These are phyloP conservation scores for Ennomos quercinarius DNA, from an alignment of 2,888 invertebrate genomes.

Conservation along the genomic window DNA sequence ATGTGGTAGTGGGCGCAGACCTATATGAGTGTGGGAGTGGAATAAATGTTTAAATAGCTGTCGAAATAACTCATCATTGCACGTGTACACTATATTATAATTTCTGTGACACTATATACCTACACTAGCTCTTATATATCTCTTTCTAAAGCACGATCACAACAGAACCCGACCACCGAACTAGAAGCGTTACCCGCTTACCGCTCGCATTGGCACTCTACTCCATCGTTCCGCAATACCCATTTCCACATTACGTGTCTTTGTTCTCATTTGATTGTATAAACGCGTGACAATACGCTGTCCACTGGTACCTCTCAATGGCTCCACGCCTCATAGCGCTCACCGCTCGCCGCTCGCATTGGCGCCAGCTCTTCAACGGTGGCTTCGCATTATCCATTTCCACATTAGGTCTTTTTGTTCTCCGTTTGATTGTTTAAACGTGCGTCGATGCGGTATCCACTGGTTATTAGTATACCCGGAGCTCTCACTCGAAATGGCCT, in stretches of 20 bases:
- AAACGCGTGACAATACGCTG: neutral
- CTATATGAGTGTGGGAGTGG: too few species aligned
- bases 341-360: constrained; percentile 38
- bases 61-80: too few species aligned
- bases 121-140: too few species aligned
- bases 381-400: constrained; percentile 78
- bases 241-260: neutral
- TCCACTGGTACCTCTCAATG: constrained; percentile 1
- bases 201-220: neutral
- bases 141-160: too few species aligned
- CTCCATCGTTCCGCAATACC: neutral
- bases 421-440: constrained; percentile 83
- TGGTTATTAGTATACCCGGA: constrained; percentile 76
- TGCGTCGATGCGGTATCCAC: constrained; percentile 82
- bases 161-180: too few species aligned
- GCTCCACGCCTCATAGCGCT: neutral
- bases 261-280: neutral
- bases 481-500: constrained; percentile 81
- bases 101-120: too few species aligned
- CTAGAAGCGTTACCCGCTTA: too few species aligned
- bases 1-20: too few species aligned
- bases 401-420: constrained; percentile 84
- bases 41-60: too few species aligned
- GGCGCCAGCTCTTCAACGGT: constrained; percentile 41
- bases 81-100: too few species aligned